These are phyloP conservation scores for Carassius gibelio DNA, from an alignment of 2,113 vertebrate species.

Conservation along the genomic window DNA sequence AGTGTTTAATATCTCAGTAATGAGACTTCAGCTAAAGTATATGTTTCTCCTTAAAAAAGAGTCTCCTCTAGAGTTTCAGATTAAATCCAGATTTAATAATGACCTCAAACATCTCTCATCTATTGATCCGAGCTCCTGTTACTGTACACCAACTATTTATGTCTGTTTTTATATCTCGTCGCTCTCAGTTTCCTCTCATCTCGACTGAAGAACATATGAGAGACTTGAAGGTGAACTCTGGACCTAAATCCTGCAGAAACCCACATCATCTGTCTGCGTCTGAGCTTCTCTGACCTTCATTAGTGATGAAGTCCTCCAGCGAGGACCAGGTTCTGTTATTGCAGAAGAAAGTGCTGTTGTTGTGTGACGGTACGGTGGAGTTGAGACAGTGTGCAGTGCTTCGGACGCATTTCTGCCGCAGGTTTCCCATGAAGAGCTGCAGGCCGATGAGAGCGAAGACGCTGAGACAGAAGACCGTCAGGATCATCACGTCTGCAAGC, in stretches of 20 bases:
- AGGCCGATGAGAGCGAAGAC: slow-evolving; percentile 98
- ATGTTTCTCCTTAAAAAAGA: too few species aligned
- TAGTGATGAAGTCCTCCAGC: slow-evolving; percentile 76
- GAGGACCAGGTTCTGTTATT: slow-evolving; percentile 84
- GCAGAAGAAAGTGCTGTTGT: slow-evolving; percentile 74
- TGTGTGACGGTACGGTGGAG: slow-evolving; percentile 65
- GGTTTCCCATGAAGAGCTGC: slow-evolving; percentile 99
- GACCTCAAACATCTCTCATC: too few species aligned
- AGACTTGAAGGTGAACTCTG: not conserved
- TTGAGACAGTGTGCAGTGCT: slow-evolving; percentile 77
- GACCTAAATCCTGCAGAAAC: not conserved
- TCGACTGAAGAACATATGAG: not conserved
- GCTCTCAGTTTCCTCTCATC: not conserved
- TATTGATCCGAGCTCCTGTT: too few species aligned
- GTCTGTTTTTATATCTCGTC: too few species aligned
- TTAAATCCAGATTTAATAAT: too few species aligned
- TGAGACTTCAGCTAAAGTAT: not conserved
- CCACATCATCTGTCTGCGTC: too few species aligned
- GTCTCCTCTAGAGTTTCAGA: too few species aligned
- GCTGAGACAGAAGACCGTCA: slow-evolving; percentile 97
- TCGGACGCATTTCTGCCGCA: slow-evolving; percentile 93
- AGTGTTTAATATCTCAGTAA: not conserved
- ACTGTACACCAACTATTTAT: too few species aligned
- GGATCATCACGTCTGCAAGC: slow-evolving; percentile 97
- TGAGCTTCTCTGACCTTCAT: slow-evolving; percentile 75